Conservation (phyloP, 2,113 vertebrate genomes). For the Odocoileus virginianus region DNA sequence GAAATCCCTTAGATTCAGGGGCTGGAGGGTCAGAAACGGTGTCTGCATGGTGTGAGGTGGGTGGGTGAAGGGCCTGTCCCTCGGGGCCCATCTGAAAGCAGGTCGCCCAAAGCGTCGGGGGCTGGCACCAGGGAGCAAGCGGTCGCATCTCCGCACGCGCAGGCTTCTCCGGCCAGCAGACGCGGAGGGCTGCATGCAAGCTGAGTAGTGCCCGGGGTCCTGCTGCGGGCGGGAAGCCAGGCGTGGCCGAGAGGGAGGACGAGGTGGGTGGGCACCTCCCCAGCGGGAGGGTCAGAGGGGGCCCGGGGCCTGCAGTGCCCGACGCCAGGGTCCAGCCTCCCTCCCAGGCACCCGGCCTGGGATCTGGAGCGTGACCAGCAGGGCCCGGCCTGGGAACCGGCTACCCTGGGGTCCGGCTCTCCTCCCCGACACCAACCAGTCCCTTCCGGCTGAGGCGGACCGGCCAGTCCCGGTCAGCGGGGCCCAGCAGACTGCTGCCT, state of each 20-base stretch:
- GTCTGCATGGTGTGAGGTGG: accelerated
- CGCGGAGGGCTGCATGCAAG: accelerated
- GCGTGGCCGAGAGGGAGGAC: not conserved
- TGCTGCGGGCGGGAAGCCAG: too few species aligned
- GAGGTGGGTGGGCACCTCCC: not conserved
- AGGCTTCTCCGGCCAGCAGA: not conserved
- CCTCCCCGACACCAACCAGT: not conserved
- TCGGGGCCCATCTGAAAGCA: too few species aligned
- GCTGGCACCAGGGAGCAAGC: accelerated
- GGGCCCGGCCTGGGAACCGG: not conserved
- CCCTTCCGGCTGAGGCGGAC: not conserved
- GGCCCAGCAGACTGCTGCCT: not conserved
- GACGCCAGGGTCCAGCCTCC: not conserved
- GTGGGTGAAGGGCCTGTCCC: accelerated
- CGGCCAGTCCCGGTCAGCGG: not conserved
- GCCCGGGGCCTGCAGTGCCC: accelerated
- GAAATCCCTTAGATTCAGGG: not conserved
- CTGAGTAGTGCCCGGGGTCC: accelerated
- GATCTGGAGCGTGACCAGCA: not conserved
- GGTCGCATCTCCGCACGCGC: accelerated
- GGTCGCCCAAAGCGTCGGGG: not conserved
- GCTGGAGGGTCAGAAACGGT: too few species aligned
- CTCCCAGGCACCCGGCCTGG: not conserved
- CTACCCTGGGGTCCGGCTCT: not conserved
- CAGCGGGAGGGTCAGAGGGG: not conserved